Evolutionary conservation across 2,888 invertebrate species (phyloP).

Genomic region (Charanyca ferruginea): DNA sequence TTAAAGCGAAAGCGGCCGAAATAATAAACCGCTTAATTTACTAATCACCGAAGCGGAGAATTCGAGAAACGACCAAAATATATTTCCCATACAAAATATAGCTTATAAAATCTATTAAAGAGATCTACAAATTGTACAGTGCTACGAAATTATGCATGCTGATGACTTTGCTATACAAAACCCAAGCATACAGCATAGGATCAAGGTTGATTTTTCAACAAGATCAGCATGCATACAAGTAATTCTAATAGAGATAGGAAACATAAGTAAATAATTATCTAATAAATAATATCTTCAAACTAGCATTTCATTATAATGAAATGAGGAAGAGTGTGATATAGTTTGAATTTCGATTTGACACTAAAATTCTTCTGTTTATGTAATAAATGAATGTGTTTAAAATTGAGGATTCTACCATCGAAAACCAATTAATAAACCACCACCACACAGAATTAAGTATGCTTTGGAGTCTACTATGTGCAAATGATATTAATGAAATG

Average conservation of each 20-base stretch:
- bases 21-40: conserved; percentile 40
- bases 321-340: conserved; percentile 58
- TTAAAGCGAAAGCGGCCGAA: conserved; percentile 55
- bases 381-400: conserved; percentile 11
- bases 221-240: conserved; percentile 23
- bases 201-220: conserved; percentile 28
- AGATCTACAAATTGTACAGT: conserved; percentile 59
- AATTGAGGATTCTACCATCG: neutral
- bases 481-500: conserved; percentile 24
- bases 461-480: conserved; percentile 19
- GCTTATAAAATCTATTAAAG: conserved; percentile 48
- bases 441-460: conserved; percentile 34
- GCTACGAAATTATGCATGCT: conserved; percentile 44
- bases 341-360: conserved; percentile 47
- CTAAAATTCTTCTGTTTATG: conserved; percentile 23
- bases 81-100: conserved; percentile 56
- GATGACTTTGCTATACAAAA: conserved; percentile 14
- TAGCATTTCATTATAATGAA: conserved; percentile 66
- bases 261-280: conserved; percentile 34
- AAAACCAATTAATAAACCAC: conserved; percentile 31
- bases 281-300: conserved; percentile 54
- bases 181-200: neutral
- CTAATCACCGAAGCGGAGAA: conserved; percentile 56
- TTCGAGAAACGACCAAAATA: conserved; percentile 58
- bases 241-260: conserved; percentile 38